Evolutionary conservation across 53 echinoderm and acorn worm genomes (phyloP), one percentile per base, ranked within the genome.

Genomic region (Echinometra lucunter): DNA sequence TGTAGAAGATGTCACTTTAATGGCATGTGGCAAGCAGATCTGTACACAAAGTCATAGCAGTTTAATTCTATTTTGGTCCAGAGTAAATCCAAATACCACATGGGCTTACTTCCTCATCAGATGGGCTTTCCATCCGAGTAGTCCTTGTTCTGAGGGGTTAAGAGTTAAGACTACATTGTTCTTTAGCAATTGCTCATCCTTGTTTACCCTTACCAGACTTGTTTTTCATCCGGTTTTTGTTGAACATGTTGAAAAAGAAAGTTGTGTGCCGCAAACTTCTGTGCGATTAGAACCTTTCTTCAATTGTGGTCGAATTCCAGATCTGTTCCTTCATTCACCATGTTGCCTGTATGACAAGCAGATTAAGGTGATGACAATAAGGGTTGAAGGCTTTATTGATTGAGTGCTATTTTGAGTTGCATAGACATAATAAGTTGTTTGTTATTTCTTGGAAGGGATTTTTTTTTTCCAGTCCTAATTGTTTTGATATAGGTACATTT

Each of bases 151-250:
- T 23, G 6, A 78, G 42, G 42, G 78, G 78, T 78, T 23, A 78
- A 78, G 42, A 42, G 78, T 78, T 78, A 78, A 78, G 78, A 38
- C 78, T 78, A 78, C 78, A 78, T 78, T 78, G 78, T 78, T 78
- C 78, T 78, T 78, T 42, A 78, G 78, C 78, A 21, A 38, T 78
- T 78, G 78, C 78, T 78, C 78, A 78, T 78, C 38, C 78, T 18
- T 78, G 78, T 78, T 78, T 78, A 78, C 78, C 38, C 42, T 19
- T 78, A 38, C 42, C 6, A 78, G 42, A 78, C 78, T 40, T 78
- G 78, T 38, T 78, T 78, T 78, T 42, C 78, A 78, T 78, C 78
- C 78, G 19, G 42, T 40, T 78, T 78, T 69, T 69, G 21, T 78
- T 72, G 13, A 42, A 78, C 78, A 40, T 35, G 35, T 44, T 40